Conservation (phyloP, 1,140 invertebrate genomes). For the Hylaeus anthracinus region DNA sequence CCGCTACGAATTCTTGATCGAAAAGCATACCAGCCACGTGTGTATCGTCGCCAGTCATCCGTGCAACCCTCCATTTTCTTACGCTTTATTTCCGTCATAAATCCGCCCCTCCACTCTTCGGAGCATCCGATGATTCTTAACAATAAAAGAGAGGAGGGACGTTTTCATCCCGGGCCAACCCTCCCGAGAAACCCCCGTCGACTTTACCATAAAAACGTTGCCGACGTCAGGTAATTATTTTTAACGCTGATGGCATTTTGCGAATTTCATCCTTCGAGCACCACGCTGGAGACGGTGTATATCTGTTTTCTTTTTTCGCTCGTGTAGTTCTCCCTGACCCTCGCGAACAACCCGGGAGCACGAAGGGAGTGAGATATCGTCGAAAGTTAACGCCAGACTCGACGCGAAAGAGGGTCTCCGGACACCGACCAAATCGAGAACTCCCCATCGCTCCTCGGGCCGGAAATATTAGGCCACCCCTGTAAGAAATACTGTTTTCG, state of each 20-base stretch:
- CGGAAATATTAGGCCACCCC: slow-evolving; percentile 7
- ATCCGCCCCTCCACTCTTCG: slow-evolving; percentile 8
- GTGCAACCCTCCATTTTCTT: slow-evolving; percentile 11
- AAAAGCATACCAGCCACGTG: not conserved
- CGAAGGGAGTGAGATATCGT: not conserved
- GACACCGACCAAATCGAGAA: not conserved
- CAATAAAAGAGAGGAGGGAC: slow-evolving; percentile 16
- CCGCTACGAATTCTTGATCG: not conserved
- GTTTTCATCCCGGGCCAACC: not conserved
- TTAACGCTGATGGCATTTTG: slow-evolving; percentile 28
- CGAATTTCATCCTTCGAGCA: not conserved
- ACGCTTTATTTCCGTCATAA: slow-evolving; percentile 28
- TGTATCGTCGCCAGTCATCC: not conserved
- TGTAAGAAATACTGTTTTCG: slow-evolving; percentile 1
- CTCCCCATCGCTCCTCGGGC: too few species aligned
- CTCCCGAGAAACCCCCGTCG: not conserved
- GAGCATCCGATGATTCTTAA: slow-evolving; percentile 22
- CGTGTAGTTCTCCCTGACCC: not conserved
- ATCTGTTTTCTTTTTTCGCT: not conserved
- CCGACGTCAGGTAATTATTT: slow-evolving; percentile 27
- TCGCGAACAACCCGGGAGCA: not conserved
- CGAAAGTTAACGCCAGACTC: not conserved
- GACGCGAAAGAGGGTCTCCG: not conserved
- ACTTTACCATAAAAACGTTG: slow-evolving; percentile 23
- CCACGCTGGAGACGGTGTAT: too few species aligned